Base-by-base conservation (phyloP, 2,888 invertebrate species). In the Sarcophaga subvicina region DNA sequence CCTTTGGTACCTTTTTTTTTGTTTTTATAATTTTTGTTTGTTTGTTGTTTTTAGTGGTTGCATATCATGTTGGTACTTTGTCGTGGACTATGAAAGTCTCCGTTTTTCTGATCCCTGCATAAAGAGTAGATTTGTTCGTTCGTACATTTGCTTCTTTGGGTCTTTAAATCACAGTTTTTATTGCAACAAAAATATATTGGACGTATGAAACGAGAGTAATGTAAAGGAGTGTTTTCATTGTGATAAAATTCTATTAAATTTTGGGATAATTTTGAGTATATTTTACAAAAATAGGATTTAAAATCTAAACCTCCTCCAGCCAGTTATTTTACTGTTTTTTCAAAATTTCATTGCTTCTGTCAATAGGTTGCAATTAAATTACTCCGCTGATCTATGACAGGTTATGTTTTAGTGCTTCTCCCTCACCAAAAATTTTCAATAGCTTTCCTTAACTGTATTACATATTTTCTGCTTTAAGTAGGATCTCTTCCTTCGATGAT, bases 161-260 rank as follows among this genome's bases (percentile, higher is more conserved):
- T 87, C 79, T 87, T 76, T 84, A 87, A 84, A 87, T 87, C 87
- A 87, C 87, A 81, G 84, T 82, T 84, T 84, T 79, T 73, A 37
- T 66, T 67, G 25, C 20, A 69, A 49, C 25, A 64, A 66, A 10
- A 59, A 71, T 67, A 71, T 67, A 25, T 72, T 37, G 63, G n/a
- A 37, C 60, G 47, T 59, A 64, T 20, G 20, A 10, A 6, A 20
- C 14, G 20, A 1, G 72, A 83, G 78, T 6, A 45, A 22, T 77
- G 27, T 27, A 14, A 83, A 83, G 71, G 71, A 83, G 60, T 83
- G 11, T 49, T 37, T 37, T 37, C 37, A 37, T 37, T 37, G 10
- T 10, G 1, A 37, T 37, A n/a, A 17, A 47, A 25, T 49, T 14
- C 0, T 14, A 14, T 54, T 17, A 54, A 54, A 54, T 14, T 14